Base-by-base conservation (phyloP, 2,113 vertebrate species). In the Phalacrocorax carbo region DNA sequence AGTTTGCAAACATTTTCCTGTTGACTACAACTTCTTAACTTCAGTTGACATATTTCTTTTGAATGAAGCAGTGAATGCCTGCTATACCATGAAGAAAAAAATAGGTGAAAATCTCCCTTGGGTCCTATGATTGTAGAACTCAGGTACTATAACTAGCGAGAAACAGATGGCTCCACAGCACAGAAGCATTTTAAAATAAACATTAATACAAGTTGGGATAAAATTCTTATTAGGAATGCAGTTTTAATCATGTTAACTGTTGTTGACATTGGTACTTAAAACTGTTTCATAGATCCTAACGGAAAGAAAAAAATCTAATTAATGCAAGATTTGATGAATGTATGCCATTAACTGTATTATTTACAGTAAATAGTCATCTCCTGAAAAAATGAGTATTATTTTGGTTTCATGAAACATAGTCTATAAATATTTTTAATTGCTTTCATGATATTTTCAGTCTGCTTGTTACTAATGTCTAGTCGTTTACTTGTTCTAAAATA, bases 171-270 rank as follows among this genome's bases (percentile, higher is more conserved):
- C n/a, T 97, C n/a, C 60, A 92, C 65, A 96, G 92, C 94, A 95
- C 71, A 96, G 91, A 93, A 96, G 64, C 90, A 98, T 97, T 98
- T 98, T 96, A 89, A 98, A 98, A 97, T 98, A 98, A 98, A 98
- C 88, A 97, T 97, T 97, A 98, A 98, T 97, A 97, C 89, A 97
- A 91, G 80, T 87, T 95, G 92, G 88, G 96, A 97, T 97, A 96
- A 96, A 97, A 95, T 95, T 97, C 92, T 97, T 98, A 98, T 96
- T 97, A 97, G 65, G 76, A 96, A 97, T 96, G 71, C 82, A 97
- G 66, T 97, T 98, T 98, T 98, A 98, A 98, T 98, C 96, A 98
- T 93, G 68, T 97, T 98, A 98, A 97, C 90, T 97, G 65, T 97
- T 98, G 94, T 98, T 98, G 95, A 97, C 94, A 97, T 96, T 98